phyloP scores from a whole-genome alignment of 2,113 vertebrate species.

The Tor tambroides region DNA sequence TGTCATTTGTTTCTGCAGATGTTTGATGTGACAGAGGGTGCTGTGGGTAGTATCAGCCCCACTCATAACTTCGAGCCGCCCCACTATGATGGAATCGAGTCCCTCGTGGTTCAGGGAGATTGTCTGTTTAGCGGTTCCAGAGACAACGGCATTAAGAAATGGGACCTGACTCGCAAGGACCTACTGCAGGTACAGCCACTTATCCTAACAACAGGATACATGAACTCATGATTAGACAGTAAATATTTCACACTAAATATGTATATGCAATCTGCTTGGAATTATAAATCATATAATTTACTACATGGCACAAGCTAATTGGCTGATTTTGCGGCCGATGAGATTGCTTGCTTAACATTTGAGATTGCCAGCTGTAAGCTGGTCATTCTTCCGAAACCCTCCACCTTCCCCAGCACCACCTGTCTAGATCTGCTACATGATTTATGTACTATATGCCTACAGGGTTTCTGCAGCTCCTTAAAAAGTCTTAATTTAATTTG shows the following conservation, averaged over 20 bases:
- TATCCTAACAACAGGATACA: background rate
- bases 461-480: too few relatives aligned
- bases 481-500: too few relatives aligned
- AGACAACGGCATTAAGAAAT: conserved; percentile 98
- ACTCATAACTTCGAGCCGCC: conserved; percentile 97
- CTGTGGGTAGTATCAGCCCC: conserved; percentile 87
- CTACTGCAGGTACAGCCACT: conserved; percentile 85
- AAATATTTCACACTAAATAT: too few relatives aligned
- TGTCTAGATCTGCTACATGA: background rate
- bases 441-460: too few relatives aligned
- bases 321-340: too few relatives aligned
- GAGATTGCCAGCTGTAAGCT: too few relatives aligned
- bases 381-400: too few relatives aligned
- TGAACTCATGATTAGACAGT: background rate
- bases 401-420: too few relatives aligned
- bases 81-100: conserved; percentile 98
- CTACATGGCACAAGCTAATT: too few relatives aligned
- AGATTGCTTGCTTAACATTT: too few relatives aligned
- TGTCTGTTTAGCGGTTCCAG: conserved; percentile 94
- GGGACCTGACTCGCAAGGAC: conserved; percentile 94
- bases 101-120: conserved; percentile 89
- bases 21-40: conserved; percentile 94
- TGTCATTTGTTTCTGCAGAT: conserved; percentile 76
- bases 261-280: too few relatives aligned
- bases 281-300: too few relatives aligned